Percentiles rank a stretch among this genome's conserved stretches.
These are phyloP conservation scores for Pampus argenteus DNA, from an alignment of 2,797 vertebrate genomes.

Conservation along the genomic window DNA sequence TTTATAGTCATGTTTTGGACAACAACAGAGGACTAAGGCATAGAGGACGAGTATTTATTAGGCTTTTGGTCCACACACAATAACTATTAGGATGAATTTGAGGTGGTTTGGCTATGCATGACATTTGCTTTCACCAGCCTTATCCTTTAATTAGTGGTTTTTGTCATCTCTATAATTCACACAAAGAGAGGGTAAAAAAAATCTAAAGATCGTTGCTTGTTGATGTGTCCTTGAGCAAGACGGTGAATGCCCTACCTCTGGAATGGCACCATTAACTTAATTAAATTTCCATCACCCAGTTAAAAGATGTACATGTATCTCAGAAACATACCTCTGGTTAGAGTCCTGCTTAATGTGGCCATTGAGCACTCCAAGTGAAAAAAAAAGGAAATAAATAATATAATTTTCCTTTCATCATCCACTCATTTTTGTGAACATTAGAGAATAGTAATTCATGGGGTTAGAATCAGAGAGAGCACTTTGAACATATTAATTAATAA, in stretches of 20 bases:
- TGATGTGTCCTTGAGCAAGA: conserved; percentile 59
- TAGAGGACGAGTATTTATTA: no score
- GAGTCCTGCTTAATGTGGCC: conserved; percentile 44
- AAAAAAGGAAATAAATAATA: conserved; percentile 40
- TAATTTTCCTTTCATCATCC: conserved; percentile 43
- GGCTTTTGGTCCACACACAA: no score
- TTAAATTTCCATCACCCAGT: conserved; percentile 47
- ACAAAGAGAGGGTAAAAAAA: neutral
- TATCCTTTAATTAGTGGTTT: neutral
- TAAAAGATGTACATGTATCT: conserved; percentile 49
- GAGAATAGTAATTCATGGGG: conserved; percentile 63
- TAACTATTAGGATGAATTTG: no score
- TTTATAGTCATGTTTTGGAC: no score
- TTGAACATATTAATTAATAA: conserved; percentile 81
- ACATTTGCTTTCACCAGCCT: no score
- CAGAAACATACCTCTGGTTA: conserved; percentile 56
- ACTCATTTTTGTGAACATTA: conserved; percentile 63
- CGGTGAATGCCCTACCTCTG: conserved; percentile 35
- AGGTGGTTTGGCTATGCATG: no score
- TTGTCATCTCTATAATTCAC: neutral
- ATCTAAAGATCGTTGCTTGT: conserved; percentile 5
- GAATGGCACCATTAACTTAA: conserved; percentile 57
- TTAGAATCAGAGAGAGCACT: conserved; percentile 67
- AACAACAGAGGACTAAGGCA: no score
- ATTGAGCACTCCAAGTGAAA: conserved; percentile 40